phyloP scores from a whole-genome alignment of 2,797 vertebrate species.

The Rhynchotus rufescens region DNA sequence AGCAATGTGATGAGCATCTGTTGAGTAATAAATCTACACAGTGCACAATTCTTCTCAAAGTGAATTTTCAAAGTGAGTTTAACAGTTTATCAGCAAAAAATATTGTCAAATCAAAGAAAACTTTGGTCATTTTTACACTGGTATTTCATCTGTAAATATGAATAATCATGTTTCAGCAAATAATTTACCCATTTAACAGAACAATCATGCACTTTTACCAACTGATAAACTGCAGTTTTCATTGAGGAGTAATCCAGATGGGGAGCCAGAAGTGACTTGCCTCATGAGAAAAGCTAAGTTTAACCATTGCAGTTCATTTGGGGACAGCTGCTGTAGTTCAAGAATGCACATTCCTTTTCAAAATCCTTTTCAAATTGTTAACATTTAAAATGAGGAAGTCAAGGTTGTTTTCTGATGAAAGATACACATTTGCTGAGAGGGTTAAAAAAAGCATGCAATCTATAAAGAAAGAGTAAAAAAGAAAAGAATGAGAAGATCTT shows the following conservation, averaged over 20 bases:
- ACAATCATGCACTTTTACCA: neutral
- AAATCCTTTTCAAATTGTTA: neutral
- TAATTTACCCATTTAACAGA: neutral
- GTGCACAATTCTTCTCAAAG: neutral
- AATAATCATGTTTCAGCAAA: neutral
- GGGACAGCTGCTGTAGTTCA: neutral
- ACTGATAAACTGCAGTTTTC: neutral
- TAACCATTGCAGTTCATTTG: neutral
- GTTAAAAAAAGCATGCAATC: neutral
- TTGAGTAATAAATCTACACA: constrained; percentile 42
- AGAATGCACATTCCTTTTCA: neutral
- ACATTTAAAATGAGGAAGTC: neutral
- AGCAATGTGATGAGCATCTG: constrained; percentile 67
- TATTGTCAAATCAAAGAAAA: neutral
- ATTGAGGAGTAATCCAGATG: neutral
- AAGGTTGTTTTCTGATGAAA: neutral
- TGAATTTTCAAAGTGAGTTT: constrained; percentile 48
- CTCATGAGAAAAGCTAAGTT: neutral
- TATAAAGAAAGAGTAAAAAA: neutral
- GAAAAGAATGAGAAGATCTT: neutral
- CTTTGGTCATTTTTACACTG: neutral
- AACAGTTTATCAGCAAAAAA: neutral
- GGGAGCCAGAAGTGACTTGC: neutral
- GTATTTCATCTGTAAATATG: neutral
- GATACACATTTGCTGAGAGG: neutral